phyloP scores from a whole-genome alignment of 2,888 invertebrate species.

The Aspidiotus rigidus region DNA sequence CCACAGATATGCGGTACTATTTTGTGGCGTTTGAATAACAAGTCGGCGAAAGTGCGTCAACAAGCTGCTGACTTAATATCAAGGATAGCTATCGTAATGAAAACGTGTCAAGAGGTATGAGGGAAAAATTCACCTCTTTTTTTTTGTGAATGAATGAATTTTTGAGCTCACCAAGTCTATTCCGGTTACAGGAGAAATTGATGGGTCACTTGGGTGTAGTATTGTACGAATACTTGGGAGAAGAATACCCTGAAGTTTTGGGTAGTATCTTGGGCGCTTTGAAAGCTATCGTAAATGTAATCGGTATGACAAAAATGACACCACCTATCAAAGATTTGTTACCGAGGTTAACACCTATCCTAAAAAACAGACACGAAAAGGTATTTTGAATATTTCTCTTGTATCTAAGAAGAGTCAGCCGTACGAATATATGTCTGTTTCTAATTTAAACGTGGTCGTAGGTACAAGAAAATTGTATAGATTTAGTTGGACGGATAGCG shows the following conservation, averaged over 20 bases:
- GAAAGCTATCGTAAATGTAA: constrained; percentile 99
- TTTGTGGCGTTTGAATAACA: constrained; percentile 97
- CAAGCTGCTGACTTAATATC: constrained; percentile 99
- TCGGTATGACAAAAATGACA: constrained; percentile 99
- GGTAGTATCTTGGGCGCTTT: constrained; percentile 96
- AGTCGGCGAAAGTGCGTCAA: constrained; percentile 97
- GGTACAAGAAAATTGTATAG: constrained; percentile 99
- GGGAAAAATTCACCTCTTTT: constrained; percentile 16
- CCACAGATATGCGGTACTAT: constrained; percentile 99
- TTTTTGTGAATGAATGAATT: too few species aligned
- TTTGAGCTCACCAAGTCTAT: too few species aligned
- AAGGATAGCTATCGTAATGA: constrained; percentile 97
- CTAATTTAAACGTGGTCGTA: constrained; percentile 43
- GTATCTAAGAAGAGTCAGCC: neutral
- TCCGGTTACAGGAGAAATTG: constrained; percentile 68
- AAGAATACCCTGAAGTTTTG: constrained; percentile 98
- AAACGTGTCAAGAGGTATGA: constrained; percentile 88
- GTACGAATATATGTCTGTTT: neutral
- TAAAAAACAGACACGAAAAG: constrained; percentile 84
- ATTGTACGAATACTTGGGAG: constrained; percentile 96
- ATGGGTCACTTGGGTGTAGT: constrained; percentile 99
- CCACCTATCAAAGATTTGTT: constrained; percentile 98
- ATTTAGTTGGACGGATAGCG: constrained; percentile 96
- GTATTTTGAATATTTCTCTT: constrained; percentile 36
- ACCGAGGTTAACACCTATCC: constrained; percentile 91